Evolutionary conservation across 2,888 invertebrate species (phyloP).

Genomic region (Copidosoma aretas): DNA sequence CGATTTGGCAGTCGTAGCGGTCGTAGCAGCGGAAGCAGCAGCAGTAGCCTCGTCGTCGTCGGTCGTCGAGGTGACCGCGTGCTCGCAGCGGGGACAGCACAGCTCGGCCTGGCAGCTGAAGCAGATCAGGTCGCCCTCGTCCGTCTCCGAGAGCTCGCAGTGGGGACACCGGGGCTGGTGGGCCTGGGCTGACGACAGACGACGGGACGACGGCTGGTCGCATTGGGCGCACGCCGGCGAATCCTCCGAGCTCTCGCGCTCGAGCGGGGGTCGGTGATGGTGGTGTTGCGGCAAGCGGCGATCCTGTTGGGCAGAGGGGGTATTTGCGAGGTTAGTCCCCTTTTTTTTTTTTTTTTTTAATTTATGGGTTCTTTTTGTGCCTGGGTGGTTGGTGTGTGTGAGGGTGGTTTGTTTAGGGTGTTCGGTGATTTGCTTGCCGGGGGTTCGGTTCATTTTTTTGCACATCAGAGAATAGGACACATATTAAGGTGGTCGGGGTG

Average conservation of each 20-base stretch:
- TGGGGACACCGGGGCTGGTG: conserved; percentile 45
- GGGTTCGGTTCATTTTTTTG: too few relatives aligned
- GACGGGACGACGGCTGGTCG: conserved; percentile 34
- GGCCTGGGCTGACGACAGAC: conserved; percentile 11
- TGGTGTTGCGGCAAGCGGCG: too few relatives aligned
- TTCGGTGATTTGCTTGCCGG: too few relatives aligned
- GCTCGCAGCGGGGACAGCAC: conserved; percentile 35
- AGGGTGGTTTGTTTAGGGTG: too few relatives aligned
- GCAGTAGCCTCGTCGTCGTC: conserved; percentile 40
- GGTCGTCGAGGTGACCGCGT: conserved; percentile 17
- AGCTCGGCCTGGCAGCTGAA: conserved; percentile 56
- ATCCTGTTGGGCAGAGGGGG: too few relatives aligned
- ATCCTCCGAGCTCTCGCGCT: conserved; percentile 43
- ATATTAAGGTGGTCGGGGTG: too few relatives aligned
- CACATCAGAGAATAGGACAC: too few relatives aligned
- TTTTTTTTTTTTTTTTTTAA: too few relatives aligned
- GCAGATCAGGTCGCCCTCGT: conserved; percentile 57
- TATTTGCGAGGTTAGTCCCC: too few relatives aligned
- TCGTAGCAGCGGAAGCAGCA: conserved; percentile 31
- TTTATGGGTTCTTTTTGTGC: too few relatives aligned
- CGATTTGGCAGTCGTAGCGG: neutral
- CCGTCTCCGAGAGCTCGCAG: conserved; percentile 52
- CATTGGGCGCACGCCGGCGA: conserved; percentile 48
- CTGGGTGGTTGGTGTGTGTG: too few relatives aligned
- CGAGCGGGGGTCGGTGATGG: conserved; percentile 11